phyloP scores from a whole-genome alignment of 2,797 vertebrate genomes.

The Thaleichthys pacificus region DNA sequence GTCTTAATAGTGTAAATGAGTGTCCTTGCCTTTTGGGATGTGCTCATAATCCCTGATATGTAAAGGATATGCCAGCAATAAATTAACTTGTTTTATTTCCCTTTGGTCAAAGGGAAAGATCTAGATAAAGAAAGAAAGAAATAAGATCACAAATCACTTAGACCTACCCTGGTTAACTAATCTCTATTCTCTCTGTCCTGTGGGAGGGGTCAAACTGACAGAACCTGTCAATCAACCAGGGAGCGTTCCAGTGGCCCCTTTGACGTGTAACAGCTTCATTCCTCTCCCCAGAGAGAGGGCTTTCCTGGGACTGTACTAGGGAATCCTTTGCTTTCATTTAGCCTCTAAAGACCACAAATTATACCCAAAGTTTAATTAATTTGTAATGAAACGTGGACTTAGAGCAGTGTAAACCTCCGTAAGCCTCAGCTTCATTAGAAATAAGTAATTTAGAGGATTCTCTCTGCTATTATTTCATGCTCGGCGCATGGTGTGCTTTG shows the following conservation, averaged over 20 bases:
- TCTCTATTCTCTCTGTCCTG: conserved; percentile 64
- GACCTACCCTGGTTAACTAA: too few relatives aligned
- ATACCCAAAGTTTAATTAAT: conserved; percentile 68
- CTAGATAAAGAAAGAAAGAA: too few relatives aligned
- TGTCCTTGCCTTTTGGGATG: too few relatives aligned
- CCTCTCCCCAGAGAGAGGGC: conserved; percentile 31
- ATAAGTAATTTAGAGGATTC: conserved; percentile 41
- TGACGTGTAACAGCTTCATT: conserved; percentile 66
- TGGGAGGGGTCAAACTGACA: conserved; percentile 61
- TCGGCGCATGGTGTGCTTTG: conserved; percentile 7
- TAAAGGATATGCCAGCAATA: too few relatives aligned
- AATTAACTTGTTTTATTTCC: too few relatives aligned
- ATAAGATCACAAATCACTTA: too few relatives aligned
- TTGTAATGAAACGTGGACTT: conserved; percentile 56
- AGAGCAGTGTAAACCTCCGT: conserved; percentile 45
- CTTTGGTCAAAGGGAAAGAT: too few relatives aligned
- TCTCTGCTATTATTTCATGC: conserved; percentile 24
- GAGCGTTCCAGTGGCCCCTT: conserved; percentile 42
- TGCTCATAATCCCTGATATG: too few relatives aligned
- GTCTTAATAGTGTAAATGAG: too few relatives aligned
- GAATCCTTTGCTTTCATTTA: conserved; percentile 46
- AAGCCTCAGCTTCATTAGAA: conserved; percentile 44
- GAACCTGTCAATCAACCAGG: conserved; percentile 65
- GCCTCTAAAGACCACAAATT: conserved; percentile 61
- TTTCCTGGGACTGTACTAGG: background rate